These are phyloP conservation scores for Siniperca chuatsi DNA, from an alignment of 2,113 vertebrate species.

Conservation along the genomic window DNA sequence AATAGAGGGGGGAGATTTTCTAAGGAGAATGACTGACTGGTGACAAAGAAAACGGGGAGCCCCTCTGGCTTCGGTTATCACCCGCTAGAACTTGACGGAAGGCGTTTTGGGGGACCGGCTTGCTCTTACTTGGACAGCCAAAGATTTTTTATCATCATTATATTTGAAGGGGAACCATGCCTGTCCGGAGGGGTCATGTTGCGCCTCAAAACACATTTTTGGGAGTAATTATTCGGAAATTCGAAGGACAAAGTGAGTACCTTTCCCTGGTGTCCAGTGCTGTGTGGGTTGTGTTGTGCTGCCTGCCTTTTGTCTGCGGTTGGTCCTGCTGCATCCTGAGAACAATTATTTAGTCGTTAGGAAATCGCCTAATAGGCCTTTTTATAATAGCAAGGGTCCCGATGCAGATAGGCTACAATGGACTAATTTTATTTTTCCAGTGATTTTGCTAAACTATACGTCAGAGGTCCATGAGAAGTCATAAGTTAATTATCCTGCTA, in stretches of 20 bases:
- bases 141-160: slow-evolving; percentile 63
- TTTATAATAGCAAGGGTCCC: not conserved
- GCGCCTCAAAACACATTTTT: slow-evolving; percentile 97
- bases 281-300: slow-evolving; percentile 30
- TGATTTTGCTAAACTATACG: not conserved
- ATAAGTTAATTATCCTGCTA: slow-evolving; percentile 12
- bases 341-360: slow-evolving; percentile 15
- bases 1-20: slow-evolving; percentile 50
- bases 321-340: slow-evolving; percentile 17
- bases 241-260: slow-evolving; percentile 97
- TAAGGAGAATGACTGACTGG: slow-evolving; percentile 86
- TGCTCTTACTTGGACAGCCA: slow-evolving; percentile 74
- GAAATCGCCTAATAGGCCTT: slow-evolving; percentile 4
- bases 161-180: slow-evolving; percentile 87
- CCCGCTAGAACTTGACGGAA: slow-evolving; percentile 72
- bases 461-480: slow-evolving; percentile 22
- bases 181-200: slow-evolving; percentile 97
- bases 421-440: not conserved
- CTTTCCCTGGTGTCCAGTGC: slow-evolving; percentile 18
- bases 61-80: slow-evolving; percentile 83
- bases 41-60: slow-evolving; percentile 88
- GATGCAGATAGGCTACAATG: not conserved
- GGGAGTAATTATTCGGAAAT: slow-evolving; percentile 97
- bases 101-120: slow-evolving; percentile 71
- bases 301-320: slow-evolving; percentile 52